Base-by-base conservation (phyloP, 2,113 vertebrate species). In the Plestiodon gilberti region DNA sequence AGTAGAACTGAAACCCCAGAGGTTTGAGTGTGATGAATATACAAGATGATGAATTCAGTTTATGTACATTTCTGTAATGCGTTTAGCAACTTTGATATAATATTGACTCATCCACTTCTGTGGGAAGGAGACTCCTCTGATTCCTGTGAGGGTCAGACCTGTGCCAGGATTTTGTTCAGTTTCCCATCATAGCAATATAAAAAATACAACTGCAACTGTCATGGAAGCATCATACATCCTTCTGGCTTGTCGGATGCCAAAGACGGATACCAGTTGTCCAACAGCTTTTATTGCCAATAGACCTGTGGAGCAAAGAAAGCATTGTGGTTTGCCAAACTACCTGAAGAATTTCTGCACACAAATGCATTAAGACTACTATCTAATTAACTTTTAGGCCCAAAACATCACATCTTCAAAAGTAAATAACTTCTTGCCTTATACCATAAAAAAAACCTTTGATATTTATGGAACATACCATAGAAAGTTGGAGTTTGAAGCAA, bases 381-480 rank as follows among this genome's bases (percentile, higher is more conserved):
- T 89, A 89, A 43, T 88, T 90, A 76, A 89, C 85, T 73, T 90
- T 91, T 92, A 78, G 87, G 52, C 70, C 75, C 77, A 33, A 88
- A 92, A 82, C 81, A 89, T 86, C 89, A 88, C 82, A 83, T 57
- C 59, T 91, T 64, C 48, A 90, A 81, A 86, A 61, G 38, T 14
- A 28, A 86, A 18, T 84, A 74, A 62, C 75, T 84, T 89, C 2
- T 8, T 81, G 9, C 81, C 88, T 52, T 64, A 69, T 82, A 35
- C 20, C 84, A 88, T 43, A 57, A 4, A 57, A 57, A 17, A 82
- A 48, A 48, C 43, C 70, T 38, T 67, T n/a, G 18, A 64, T 55
- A 61, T 82, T 87, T 64, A 52, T 87, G 79, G 73, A 48, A 28
- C 48, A 40, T 23, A 28, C 57, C 59, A 73, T 52, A 17, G 4